phyloP scores from a whole-genome alignment of 1,140 invertebrate genomes.

The Drosophila parabipectinata region DNA sequence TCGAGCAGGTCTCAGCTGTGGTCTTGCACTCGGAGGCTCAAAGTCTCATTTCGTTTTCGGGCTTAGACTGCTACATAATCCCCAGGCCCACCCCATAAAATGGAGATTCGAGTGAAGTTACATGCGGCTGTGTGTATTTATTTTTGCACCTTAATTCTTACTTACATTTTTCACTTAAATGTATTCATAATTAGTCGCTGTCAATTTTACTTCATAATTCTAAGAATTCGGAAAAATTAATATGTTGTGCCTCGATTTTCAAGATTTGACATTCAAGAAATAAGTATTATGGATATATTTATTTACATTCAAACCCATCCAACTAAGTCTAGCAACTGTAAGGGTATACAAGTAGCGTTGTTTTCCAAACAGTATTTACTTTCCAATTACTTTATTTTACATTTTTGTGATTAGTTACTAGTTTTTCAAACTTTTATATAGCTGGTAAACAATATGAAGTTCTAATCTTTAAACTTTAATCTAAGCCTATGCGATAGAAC shows the following conservation, averaged over 20 bases:
- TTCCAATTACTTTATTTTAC: slow-evolving; percentile 1
- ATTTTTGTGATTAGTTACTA: background rate
- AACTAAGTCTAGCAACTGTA: background rate
- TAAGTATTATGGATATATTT: background rate
- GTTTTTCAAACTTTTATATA: too few species aligned
- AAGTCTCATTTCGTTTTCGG: slow-evolving; percentile 65
- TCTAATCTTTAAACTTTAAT: background rate
- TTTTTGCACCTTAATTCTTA: slow-evolving; percentile 45
- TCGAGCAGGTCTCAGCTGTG: slow-evolving; percentile 47
- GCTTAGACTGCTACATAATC: slow-evolving; percentile 17
- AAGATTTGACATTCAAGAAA: too few species aligned
- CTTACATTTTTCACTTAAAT: slow-evolving; percentile 45
- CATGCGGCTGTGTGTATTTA: slow-evolving; percentile 7
- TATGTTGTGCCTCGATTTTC: background rate
- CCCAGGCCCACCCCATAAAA: slow-evolving; percentile 11
- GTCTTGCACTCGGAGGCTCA: slow-evolving; percentile 58
- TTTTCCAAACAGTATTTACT: background rate
- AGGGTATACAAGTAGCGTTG: background rate
- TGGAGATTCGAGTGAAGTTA: slow-evolving; percentile 42
- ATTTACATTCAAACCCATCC: background rate
- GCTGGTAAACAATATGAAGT: too few species aligned
- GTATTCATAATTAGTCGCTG: slow-evolving; percentile 29
- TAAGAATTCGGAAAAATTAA: too few species aligned
- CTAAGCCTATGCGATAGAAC: background rate
- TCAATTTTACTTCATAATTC: background rate